Evolutionary conservation across 2,797 vertebrate species (phyloP).

Genomic region (Oryzias sinensis): DNA sequence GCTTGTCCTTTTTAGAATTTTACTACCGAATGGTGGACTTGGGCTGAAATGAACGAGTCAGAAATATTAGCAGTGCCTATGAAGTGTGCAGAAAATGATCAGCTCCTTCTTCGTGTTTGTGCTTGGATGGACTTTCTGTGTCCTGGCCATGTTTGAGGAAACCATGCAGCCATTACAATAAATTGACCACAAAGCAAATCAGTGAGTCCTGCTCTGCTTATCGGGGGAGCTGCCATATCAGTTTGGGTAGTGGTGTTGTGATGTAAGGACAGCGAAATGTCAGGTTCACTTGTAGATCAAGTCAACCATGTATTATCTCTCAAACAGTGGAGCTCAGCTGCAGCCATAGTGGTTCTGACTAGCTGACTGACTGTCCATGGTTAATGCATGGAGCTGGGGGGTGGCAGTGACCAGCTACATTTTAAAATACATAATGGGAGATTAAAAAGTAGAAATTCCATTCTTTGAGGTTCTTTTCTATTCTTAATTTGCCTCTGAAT

Average conservation of each 20-base stretch:
- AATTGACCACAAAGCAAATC: slow-evolving; percentile 72
- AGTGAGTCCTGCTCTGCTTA: slow-evolving; percentile 73
- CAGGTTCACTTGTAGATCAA: slow-evolving; percentile 84
- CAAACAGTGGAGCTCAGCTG: slow-evolving; percentile 70
- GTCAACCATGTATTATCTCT: slow-evolving; percentile 81
- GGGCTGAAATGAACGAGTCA: too few relatives aligned
- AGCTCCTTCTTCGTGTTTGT: slow-evolving; percentile 26
- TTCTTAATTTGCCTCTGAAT: slow-evolving; percentile 14
- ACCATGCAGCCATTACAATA: slow-evolving; percentile 61
- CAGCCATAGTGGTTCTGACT: slow-evolving; percentile 59
- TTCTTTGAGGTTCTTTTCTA: too few relatives aligned
- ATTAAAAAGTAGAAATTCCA: not conserved
- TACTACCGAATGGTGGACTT: too few relatives aligned
- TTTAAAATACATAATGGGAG: slow-evolving; percentile 31
- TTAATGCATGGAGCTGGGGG: slow-evolving; percentile 45
- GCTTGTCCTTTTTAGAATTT: too few relatives aligned
- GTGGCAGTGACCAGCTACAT: slow-evolving; percentile 25
- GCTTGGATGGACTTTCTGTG: slow-evolving; percentile 36
- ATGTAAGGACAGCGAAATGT: slow-evolving; percentile 79
- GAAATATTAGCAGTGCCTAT: not conserved
- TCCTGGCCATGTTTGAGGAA: slow-evolving; percentile 54
- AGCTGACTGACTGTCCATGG: slow-evolving; percentile 53
- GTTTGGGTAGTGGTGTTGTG: slow-evolving; percentile 74
- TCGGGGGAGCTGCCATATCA: slow-evolving; percentile 73
- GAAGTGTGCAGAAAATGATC: not conserved